Evolutionary conservation across 1,140 invertebrate species (phyloP), one percentile per base, ranked within the genome.

Genomic region (Zophobas morio): DNA sequence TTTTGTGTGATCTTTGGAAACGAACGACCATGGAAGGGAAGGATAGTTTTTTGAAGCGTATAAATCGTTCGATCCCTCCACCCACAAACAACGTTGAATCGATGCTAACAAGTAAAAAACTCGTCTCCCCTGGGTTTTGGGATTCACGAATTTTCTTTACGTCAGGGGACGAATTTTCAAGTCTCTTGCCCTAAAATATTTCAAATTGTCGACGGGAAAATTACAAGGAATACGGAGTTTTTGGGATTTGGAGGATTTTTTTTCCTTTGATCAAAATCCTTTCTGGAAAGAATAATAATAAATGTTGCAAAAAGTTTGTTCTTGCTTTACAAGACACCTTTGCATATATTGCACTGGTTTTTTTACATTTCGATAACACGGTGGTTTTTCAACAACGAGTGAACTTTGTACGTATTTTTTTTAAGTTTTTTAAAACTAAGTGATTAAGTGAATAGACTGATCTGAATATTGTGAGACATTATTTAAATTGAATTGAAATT

Each of bases 11-110:
- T 66, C 60, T 66, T 66, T 66, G 37, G 39, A 66, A 66, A 66
- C 42, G 39, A 66, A 66, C 60, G 60, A 66, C 60, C 39, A 66
- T 42, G 51, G 70, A 66, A 56, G n/a, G 51, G 56, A 75, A 75
- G 70, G 71, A 72, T 70, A 70, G 77, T 71, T 78, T 78, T 71
- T 78, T 78, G 77, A 78, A 78, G 77, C 71, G 72, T 70, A 78
- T 78, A 78, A 78, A 78, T 78, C 77, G 77, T 78, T 78, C 77
- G 77, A 78, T 78, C 53, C 66, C 76, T 63, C 77, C 77, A 78
- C 77, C 77, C 70, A 78, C 77, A 78, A 78, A 78, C 77, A 78
- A 74, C 77, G 63, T 78, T 78, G 47, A 70, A 54, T 78, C 71
- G 73, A 74, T 60, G 71, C 71, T 75, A 74, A 78, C 71, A 66